Evolutionary conservation across 2,888 invertebrate genomes (phyloP).

Genomic region (Cantharis rustica): DNA sequence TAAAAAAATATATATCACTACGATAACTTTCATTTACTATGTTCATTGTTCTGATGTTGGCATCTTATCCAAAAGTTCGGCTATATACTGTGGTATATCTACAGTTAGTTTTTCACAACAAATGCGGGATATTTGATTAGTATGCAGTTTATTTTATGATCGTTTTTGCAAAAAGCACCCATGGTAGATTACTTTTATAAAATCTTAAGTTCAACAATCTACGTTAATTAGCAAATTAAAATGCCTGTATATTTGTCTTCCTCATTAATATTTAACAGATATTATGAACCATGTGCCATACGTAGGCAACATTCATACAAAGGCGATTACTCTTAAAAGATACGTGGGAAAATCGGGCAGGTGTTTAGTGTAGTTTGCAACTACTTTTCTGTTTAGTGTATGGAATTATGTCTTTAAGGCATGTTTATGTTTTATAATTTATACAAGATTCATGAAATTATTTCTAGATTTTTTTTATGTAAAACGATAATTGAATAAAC

Average conservation of each 20-base stretch:
- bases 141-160: not conserved
- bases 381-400: slow-evolving; percentile 38
- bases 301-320: slow-evolving; percentile 29
- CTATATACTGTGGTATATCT: not conserved
- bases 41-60: too few relatives aligned
- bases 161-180: not conserved
- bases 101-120: not conserved
- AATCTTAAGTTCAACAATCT: slow-evolving; percentile 30
- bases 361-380: slow-evolving; percentile 44
- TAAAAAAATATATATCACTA: not conserved
- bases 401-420: slow-evolving; percentile 34
- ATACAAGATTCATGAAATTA: slow-evolving; percentile 23
- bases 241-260: slow-evolving; percentile 41
- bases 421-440: slow-evolving; percentile 32
- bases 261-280: slow-evolving; percentile 48
- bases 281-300: slow-evolving; percentile 39
- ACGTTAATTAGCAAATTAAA: slow-evolving; percentile 51
- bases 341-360: slow-evolving; percentile 54
- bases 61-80: not conserved
- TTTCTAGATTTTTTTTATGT: slow-evolving; percentile 21
- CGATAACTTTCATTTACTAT: too few relatives aligned
- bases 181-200: not conserved
- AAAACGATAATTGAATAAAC: slow-evolving; percentile 1
- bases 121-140: not conserved
- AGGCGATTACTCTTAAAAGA: slow-evolving; percentile 31